phyloP scores from a whole-genome alignment of 2,797 vertebrate genomes.

The Amniataba percoides region DNA sequence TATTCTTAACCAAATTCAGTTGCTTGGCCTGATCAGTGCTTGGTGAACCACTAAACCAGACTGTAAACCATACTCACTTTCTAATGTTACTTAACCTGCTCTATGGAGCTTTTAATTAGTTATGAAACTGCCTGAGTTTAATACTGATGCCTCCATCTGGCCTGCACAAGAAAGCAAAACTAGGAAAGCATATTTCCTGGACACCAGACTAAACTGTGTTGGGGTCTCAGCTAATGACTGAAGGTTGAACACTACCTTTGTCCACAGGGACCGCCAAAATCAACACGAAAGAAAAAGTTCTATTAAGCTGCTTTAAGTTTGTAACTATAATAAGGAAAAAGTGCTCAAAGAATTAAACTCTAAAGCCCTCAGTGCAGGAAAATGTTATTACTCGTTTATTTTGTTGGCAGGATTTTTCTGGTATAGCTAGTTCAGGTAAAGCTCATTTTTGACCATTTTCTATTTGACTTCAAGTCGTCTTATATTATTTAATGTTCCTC shows the following conservation, averaged over 20 bases:
- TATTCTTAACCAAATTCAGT: neutral
- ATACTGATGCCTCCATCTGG: too few species aligned
- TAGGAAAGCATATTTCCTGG: too few species aligned
- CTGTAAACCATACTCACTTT: neutral
- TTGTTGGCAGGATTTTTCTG: neutral
- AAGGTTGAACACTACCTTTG: too few species aligned
- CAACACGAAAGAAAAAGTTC: too few species aligned
- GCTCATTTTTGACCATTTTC: neutral
- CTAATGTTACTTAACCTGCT: neutral
- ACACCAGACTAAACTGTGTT: too few species aligned
- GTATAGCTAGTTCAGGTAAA: neutral
- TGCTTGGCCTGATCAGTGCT: neutral
- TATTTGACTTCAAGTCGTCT: neutral
- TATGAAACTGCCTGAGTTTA: too few species aligned
- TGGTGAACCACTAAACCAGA: neutral
- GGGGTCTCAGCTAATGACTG: too few species aligned
- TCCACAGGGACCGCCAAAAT: too few species aligned
- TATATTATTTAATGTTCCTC: neutral
- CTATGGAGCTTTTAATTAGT: too few species aligned
- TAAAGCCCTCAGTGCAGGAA: neutral
- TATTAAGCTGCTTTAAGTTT: too few species aligned
- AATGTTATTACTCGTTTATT: neutral
- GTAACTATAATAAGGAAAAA: neutral
- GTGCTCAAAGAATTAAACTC: neutral
- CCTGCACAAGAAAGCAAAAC: too few species aligned